phyloP scores from a whole-genome alignment of 2,113 vertebrate species.

The Tragelaphus strepsiceros region DNA sequence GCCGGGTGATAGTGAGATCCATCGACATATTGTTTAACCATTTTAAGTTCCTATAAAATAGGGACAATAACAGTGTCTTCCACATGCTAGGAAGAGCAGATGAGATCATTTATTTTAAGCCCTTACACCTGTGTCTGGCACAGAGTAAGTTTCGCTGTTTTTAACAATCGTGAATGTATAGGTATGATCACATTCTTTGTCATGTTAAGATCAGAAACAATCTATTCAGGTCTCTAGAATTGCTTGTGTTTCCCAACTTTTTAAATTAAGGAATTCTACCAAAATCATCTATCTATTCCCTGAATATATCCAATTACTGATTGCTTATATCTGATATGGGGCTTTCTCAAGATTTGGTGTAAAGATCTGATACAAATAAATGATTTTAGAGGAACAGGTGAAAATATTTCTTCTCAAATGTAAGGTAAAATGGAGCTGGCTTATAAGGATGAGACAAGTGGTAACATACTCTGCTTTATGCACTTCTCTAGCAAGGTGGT shows the following conservation, averaged over 20 bases:
- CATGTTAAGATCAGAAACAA: constrained; percentile 12
- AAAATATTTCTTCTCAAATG: neutral
- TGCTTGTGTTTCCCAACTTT: neutral
- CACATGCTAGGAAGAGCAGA: neutral
- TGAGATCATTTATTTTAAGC: neutral
- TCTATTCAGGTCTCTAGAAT: neutral
- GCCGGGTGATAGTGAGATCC: neutral
- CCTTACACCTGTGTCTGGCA: neutral
- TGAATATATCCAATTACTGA: neutral
- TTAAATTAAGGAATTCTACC: neutral
- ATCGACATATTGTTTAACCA: neutral
- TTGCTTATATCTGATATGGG: neutral
- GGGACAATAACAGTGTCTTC: neutral
- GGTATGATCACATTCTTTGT: neutral
- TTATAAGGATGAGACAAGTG: neutral
- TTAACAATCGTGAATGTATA: neutral
- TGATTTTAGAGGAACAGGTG: neutral
- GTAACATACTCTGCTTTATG: neutral
- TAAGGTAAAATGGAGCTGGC: neutral
- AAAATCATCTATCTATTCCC: neutral
- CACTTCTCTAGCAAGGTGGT: constrained; percentile 56
- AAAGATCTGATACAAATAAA: neutral
- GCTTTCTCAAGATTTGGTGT: neutral
- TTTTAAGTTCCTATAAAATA: neutral
- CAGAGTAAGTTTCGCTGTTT: neutral